A percentile compares a stretch with the other conserved stretches of the same genome.
Conservation (phyloP, 2,797 vertebrate species). For the Valencia hispanica region DNA sequence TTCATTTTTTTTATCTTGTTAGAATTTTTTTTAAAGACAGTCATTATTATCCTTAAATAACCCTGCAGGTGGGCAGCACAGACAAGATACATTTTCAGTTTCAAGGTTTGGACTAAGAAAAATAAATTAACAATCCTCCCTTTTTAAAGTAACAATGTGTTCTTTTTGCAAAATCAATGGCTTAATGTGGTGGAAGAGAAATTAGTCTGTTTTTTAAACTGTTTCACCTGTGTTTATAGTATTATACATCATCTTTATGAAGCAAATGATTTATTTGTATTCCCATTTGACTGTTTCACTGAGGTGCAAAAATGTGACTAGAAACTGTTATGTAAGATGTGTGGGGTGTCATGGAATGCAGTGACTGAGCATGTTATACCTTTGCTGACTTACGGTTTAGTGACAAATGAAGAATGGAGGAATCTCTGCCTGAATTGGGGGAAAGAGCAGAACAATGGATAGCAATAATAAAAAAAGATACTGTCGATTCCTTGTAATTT, state of each 20-base stretch:
- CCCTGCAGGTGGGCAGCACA: not conserved
- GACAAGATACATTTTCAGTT: slow-evolving; percentile 11
- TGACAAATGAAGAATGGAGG: slow-evolving; percentile 7
- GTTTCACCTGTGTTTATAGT: not conserved
- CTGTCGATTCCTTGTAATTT: slow-evolving; percentile 40
- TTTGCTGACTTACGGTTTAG: slow-evolving; percentile 17
- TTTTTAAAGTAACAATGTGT: not conserved
- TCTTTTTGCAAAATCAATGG: not conserved
- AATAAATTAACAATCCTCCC: not conserved
- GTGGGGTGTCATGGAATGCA: slow-evolving; percentile 22
- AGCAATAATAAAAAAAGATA: slow-evolving; percentile 28
- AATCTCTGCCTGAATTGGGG: slow-evolving; percentile 12
- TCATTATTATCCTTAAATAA: slow-evolving; percentile 27
- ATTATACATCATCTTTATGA: slow-evolving; percentile 14
- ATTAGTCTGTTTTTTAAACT: no score
- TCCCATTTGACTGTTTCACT: slow-evolving; percentile 33
- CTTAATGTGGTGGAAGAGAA: not conserved
- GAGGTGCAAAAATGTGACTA: slow-evolving; percentile 36
- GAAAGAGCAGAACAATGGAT: slow-evolving; percentile 11
- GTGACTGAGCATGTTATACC: slow-evolving; percentile 27
- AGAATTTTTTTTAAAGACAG: slow-evolving; percentile 18
- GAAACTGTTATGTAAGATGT: slow-evolving; percentile 26
- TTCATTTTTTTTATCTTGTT: slow-evolving; percentile 8
- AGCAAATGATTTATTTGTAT: slow-evolving; percentile 32
- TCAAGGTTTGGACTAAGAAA: slow-evolving; percentile 11